Base-by-base conservation (phyloP, 1,140 invertebrate genomes). In the Fopius arisanus region DNA sequence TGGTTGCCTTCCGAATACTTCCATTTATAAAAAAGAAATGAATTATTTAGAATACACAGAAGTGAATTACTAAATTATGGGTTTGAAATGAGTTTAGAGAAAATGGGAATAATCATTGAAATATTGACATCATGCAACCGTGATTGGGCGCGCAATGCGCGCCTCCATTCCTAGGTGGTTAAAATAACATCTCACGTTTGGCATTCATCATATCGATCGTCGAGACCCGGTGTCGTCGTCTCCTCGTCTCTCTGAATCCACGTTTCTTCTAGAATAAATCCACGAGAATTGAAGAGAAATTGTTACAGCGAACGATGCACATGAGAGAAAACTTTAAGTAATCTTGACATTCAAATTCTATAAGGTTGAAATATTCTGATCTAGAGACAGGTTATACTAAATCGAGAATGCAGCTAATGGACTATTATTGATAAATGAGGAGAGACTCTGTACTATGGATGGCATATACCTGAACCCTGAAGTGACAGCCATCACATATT, bases 121-220 rank as follows among this genome's bases (percentile, higher is more conserved):
- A n/a, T n/a, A n/a, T n/a, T n/a, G n/a, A n/a, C n/a, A n/a, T n/a
- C n/a, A 28, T 31, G 71, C 51, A 48, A 21, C 19, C 23, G 3
- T 29, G 23, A 54, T 6, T 23, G 54, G 66, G 69, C 5, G 23
- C 16, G 9, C 19, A n/a, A 23, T 37, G 23, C 48, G 43, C 26
- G 19, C 48, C 69, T 63, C 23, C 65, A 63, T 59, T 69, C n/a
- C n/a, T n/a, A n/a, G n/a, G n/a, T 48, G 69, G 62, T 69, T 74
- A 74, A 77, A 77, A 77, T 77, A 74, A 74, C 69, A 77, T 74
- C 74, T 76, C 70, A 77, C 75, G 75, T 74, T 77, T 72, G 66
- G 37, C 74, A 77, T 74, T 71, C 72, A 72, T 74, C 69, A 70
- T 67, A 77, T 77, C 75, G 75, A 77, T 77, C 51, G 62, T 51